Percentiles rank a stretch among this genome's conserved stretches.
Evolutionary conservation across 2,888 invertebrate species (phyloP).

Genomic region (Caradrina clavipalpis): DNA sequence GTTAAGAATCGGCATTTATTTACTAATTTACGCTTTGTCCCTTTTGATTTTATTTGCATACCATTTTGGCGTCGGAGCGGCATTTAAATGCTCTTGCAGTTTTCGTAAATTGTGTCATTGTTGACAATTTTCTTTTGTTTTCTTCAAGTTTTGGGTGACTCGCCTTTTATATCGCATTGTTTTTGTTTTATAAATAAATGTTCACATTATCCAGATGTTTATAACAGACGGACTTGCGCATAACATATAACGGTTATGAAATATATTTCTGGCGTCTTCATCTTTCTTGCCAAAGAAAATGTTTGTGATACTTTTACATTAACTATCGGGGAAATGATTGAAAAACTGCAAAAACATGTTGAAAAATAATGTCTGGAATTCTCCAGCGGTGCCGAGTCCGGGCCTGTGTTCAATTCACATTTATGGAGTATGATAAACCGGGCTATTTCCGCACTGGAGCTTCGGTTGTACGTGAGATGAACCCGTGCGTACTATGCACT

Average conservation of each 20-base stretch:
- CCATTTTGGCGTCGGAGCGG: conserved; percentile 42
- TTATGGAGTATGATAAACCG: conserved; percentile 86
- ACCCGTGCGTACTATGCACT: conserved; percentile 57
- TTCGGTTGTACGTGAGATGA: conserved; percentile 59
- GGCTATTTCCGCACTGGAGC: conserved; percentile 79
- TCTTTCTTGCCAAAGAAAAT: conserved; percentile 25
- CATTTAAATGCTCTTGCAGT: conserved; percentile 17
- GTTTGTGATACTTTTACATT: neutral
- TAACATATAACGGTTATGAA: conserved; percentile 36
- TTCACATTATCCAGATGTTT: conserved; percentile 4
- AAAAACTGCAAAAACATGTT: neutral
- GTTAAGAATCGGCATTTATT: conserved; percentile 56
- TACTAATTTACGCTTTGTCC: conserved; percentile 50
- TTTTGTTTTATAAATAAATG: conserved; percentile 22
- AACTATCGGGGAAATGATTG: conserved; percentile 5
- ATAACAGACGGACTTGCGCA: neutral
- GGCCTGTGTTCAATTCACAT: conserved; percentile 77
- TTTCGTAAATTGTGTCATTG: conserved; percentile 8
- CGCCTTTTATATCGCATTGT: conserved; percentile 23
- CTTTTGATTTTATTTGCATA: conserved; percentile 56
- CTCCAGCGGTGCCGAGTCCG: conserved; percentile 79
- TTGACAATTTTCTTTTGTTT: conserved; percentile 35
- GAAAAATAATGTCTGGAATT: conserved; percentile 69
- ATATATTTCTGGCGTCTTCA: conserved; percentile 31
- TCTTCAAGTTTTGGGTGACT: conserved; percentile 5